Conservation (phyloP, 2,888 invertebrate species). For the Sericinus montela region DNA sequence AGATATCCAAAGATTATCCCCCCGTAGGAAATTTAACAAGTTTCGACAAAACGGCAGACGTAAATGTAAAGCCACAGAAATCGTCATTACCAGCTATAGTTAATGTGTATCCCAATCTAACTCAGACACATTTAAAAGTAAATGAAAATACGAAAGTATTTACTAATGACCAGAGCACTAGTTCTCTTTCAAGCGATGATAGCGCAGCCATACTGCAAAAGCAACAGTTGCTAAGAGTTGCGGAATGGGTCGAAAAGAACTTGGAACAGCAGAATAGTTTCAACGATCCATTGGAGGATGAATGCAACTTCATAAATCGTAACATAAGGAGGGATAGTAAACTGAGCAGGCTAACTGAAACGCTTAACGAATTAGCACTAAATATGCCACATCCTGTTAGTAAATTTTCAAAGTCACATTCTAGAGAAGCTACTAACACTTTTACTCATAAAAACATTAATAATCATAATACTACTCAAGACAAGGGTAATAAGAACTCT, state of each 20-base stretch:
- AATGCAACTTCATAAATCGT: conserved; percentile 52
- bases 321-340: conserved; percentile 55
- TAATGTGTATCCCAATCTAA: conserved; percentile 70
- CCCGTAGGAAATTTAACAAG: conserved; percentile 44
- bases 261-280: conserved; percentile 72
- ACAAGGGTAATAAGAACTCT: conserved; percentile 35
- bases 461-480: conserved; percentile 31
- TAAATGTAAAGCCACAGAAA: conserved; percentile 32
- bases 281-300: conserved; percentile 65
- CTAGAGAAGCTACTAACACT: conserved; percentile 47
- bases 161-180: conserved; percentile 72
- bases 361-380: conserved; percentile 64
- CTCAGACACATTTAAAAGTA: conserved; percentile 70
- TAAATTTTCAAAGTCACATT: conserved; percentile 60
- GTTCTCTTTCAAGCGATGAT: conserved; percentile 73
- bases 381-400: conserved; percentile 74
- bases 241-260: conserved; percentile 88
- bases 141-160: conserved; percentile 67
- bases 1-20: conserved; percentile 69
- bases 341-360: conserved; percentile 59
- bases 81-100: conserved; percentile 57
- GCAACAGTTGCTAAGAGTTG: conserved; percentile 84
- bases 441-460: conserved; percentile 47
- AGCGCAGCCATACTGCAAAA: conserved; percentile 78
- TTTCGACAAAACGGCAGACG: conserved; percentile 46